These are phyloP conservation scores for Scatophagus argus DNA, from an alignment of 2,113 vertebrate genomes.

Conservation along the genomic window DNA sequence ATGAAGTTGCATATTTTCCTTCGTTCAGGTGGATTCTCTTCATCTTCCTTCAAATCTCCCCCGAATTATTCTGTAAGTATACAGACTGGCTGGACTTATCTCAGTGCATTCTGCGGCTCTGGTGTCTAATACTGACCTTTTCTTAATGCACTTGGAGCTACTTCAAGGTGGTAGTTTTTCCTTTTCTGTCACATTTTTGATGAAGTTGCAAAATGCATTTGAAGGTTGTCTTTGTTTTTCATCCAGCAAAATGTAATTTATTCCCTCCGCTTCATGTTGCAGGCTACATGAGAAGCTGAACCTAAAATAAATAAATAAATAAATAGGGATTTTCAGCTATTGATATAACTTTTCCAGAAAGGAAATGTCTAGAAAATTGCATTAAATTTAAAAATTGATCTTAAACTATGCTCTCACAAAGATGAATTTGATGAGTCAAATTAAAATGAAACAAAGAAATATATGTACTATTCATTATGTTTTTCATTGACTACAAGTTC, in stretches of 20 bases:
- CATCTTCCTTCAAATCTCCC: background rate
- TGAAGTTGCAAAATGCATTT: slow-evolving; percentile 2
- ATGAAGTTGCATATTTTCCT: background rate
- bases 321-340: slow-evolving; percentile 1
- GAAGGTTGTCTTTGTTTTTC: slow-evolving; percentile 28
- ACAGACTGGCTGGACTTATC: background rate
- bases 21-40: background rate
- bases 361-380: background rate
- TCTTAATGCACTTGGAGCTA: background rate
- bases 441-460: background rate
- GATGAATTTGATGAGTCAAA: background rate
- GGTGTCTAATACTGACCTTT: background rate
- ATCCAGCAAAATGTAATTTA: slow-evolving; percentile 7
- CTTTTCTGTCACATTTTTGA: slow-evolving; percentile 19
- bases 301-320: background rate
- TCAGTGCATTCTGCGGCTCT: background rate
- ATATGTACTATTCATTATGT: background rate
- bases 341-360: background rate
- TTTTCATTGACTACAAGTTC: background rate
- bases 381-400: background rate
- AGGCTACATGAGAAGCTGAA: background rate
- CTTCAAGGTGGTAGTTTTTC: slow-evolving; percentile 15
- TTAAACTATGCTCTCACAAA: background rate
- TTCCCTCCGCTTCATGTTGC: background rate
- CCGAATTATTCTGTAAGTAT: background rate